Percentiles rank a stretch among this genome's conserved stretches.
phyloP scores from a whole-genome alignment of 2,888 invertebrate genomes.

The Dasypolia templi region DNA sequence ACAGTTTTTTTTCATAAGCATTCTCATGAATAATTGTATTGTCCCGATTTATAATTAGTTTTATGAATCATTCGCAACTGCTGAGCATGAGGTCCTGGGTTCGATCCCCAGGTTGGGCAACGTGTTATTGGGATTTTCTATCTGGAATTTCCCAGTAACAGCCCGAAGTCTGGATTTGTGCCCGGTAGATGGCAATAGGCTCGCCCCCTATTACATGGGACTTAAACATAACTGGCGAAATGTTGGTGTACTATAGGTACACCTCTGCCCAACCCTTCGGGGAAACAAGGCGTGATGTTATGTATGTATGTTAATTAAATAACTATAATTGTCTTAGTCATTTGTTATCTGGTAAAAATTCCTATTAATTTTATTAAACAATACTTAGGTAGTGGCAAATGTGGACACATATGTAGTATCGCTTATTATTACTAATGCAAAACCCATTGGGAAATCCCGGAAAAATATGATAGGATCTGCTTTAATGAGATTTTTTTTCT shows the following conservation, averaged over 20 bases:
- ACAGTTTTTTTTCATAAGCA: constrained; percentile 28
- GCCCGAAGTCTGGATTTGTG: no score
- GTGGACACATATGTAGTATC: not conserved
- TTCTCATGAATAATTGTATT: constrained; percentile 40
- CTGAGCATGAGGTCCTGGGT: no score
- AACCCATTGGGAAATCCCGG: not conserved
- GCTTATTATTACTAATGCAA: not conserved
- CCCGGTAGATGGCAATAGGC: no score
- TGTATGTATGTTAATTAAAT: no score
- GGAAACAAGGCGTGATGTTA: no score
- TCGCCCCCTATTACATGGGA: no score
- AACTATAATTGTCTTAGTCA: constrained; percentile 41
- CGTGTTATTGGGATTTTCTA: no score
- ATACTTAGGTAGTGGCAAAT: not conserved
- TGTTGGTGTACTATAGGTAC: no score
- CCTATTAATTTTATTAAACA: constrained; percentile 12
- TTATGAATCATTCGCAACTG: constrained; percentile 52
- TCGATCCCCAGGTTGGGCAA: no score
- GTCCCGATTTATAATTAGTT: constrained; percentile 43
- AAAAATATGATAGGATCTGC: not conserved
- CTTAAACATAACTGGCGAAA: no score
- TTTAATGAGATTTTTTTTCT: not conserved
- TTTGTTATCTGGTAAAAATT: constrained; percentile 20
- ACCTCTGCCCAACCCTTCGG: no score
- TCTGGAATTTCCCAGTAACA: no score